Evolutionary conservation across 2,888 invertebrate genomes (phyloP), one percentile per base, ranked within the genome.

Genomic region (Gymnoscelis rufifasciata): DNA sequence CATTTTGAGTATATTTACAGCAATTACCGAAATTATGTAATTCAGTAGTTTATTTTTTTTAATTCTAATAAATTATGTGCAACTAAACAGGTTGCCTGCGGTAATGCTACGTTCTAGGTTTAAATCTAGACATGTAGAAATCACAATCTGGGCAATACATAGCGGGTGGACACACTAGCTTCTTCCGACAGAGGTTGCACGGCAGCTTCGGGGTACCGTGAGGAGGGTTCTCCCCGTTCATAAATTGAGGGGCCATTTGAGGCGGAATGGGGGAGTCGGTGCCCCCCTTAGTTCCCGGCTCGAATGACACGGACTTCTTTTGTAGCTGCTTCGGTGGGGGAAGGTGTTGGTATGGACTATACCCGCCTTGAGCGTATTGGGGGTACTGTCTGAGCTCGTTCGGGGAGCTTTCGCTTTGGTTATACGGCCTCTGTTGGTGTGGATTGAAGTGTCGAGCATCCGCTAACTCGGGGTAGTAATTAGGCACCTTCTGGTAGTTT

Each of bases 81-180:
- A 43, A 36, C 35, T 27, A 23, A 30, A 43, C 24, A 7, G 7
- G 49, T 36, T 42, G 44, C 38, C 3, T 24, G 30, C 51, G 26
- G 46, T 51, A 56, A 54, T 64, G 66, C 78, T 86, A 90, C 64
- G 90, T 89, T 59, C 90, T 90, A 31, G 93, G 93, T 68, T 93
- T 92, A 77, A 94, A 94, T 67, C 94, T 90, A 53, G 95, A 95
- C 93, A 97, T 94, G 71, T 97, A 97, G 83, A 94, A 96, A 72
- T 96, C 95, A 82, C 97, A 97, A 80, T 97, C 96, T 38, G 93
- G 90, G 79, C 97, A 97, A 73, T 97, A 97, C 60, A 93, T 90
- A 26, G 93, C 92, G 8, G 95, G 94, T 10, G 93, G 91, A 38
- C 90, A 90, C 11, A 96, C 93, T 53, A 92, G 91, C 68, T 95